These are phyloP conservation scores for Drosophila greeni DNA, from an alignment of 2,888 invertebrate genomes.

Conservation along the genomic window DNA sequence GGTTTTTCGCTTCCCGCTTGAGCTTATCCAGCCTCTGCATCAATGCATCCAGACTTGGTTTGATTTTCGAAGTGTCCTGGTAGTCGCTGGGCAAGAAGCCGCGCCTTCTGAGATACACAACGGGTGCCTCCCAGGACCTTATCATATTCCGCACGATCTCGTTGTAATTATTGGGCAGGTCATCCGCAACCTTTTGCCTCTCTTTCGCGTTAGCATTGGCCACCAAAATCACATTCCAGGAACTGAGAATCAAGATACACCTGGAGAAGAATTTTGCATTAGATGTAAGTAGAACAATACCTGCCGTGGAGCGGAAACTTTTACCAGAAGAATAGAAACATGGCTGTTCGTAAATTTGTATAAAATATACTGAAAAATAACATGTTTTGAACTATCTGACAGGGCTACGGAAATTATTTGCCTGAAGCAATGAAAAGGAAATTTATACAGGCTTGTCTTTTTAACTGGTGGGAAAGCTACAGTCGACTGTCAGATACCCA, in stretches of 20 bases:
- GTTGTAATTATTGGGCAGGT: conserved; percentile 33
- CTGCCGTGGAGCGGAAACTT: not conserved
- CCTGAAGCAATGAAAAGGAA: not conserved
- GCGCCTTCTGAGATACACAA: conserved; percentile 42
- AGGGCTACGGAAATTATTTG: too few relatives aligned
- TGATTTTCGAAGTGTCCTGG: conserved; percentile 54
- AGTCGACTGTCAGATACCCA: not conserved
- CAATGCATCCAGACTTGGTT: conserved; percentile 54
- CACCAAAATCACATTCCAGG: not conserved
- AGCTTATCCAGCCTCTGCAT: conserved; percentile 45
- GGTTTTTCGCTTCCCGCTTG: not conserved
- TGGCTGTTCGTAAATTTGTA: conserved; percentile 14
- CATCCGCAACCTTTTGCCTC: not conserved
- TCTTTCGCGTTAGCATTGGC: not conserved
- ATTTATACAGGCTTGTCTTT: not conserved
- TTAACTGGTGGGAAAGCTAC: not conserved
- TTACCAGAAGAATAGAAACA: conserved; percentile 39
- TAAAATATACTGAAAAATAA: not conserved
- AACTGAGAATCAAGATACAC: conserved; percentile 17
- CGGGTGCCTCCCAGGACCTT: conserved; percentile 59
- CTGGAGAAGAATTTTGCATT: conserved; percentile 14
- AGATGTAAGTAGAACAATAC: not conserved
- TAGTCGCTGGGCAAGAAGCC: conserved; percentile 58
- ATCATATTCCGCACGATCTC: conserved; percentile 52
- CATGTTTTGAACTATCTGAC: not conserved